Conservation (phyloP, 2,797 vertebrate genomes). For the Falco naumanni region DNA sequence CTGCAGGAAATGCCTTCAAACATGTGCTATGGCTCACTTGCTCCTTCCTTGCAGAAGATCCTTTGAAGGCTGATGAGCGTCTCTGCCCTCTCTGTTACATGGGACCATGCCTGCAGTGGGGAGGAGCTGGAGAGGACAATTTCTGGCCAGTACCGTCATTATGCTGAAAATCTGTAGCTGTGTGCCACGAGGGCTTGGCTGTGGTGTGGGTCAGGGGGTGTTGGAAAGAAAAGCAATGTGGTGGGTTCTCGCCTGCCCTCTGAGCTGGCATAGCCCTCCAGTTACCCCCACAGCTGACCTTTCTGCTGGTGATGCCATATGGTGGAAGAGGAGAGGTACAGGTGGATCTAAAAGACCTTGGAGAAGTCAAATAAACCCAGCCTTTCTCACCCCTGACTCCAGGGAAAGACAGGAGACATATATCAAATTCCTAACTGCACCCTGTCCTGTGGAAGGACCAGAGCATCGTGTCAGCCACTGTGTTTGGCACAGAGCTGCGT, state of each 20-base stretch:
- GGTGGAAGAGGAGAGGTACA: neutral
- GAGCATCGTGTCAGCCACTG: neutral
- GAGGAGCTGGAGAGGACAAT: neutral
- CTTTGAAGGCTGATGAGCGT: neutral
- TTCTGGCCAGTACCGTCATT: neutral
- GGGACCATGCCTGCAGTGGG: neutral
- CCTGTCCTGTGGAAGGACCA: neutral
- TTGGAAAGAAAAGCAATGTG: neutral
- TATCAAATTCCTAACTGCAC: neutral
- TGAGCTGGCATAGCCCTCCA: neutral
- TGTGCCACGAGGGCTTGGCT: neutral
- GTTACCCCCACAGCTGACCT: neutral
- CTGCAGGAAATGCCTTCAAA: neutral
- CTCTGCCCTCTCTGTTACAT: neutral
- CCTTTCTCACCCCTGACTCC: neutral
- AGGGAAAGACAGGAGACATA: neutral
- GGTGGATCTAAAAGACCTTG: neutral
- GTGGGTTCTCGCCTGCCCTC: neutral
- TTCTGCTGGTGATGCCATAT: neutral
- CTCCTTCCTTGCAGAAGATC: neutral
- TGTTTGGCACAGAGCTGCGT: neutral
- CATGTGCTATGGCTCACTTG: neutral
- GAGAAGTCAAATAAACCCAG: neutral
- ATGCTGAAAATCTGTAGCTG: neutral
- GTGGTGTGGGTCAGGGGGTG: rapidly evolving